These are phyloP conservation scores for Gallinago nigripennis DNA, from an alignment of 2,797 vertebrate species.

Conservation along the genomic window DNA sequence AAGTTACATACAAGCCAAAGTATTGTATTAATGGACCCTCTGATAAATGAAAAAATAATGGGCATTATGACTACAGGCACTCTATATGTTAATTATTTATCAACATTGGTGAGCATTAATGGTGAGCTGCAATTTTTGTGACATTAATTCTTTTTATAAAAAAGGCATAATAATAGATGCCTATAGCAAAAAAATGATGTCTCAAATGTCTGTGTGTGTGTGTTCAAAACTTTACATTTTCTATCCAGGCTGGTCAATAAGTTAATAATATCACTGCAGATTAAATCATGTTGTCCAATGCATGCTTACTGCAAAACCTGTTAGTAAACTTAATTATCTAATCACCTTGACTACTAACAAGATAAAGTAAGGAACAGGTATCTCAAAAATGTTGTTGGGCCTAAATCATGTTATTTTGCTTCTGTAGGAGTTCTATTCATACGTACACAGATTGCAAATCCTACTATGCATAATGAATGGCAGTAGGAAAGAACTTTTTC, in stretches of 20 bases:
- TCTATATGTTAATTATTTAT: neutral
- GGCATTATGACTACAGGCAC: neutral
- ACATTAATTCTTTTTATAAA: neutral
- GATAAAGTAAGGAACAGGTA: neutral
- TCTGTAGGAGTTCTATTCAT: neutral
- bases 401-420: neutral
- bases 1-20: neutral
- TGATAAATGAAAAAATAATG: neutral
- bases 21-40: neutral
- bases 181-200: neutral
- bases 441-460: neutral
- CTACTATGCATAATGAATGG: neutral
- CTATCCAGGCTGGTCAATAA: neutral
- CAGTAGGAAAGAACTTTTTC: neutral
- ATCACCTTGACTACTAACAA: neutral
- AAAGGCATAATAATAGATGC: neutral
- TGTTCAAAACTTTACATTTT: neutral
- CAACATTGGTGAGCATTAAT: neutral
- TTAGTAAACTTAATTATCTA: conserved; percentile 2
- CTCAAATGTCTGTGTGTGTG: neutral
- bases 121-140: neutral
- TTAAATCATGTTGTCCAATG: neutral
- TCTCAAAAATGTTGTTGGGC: neutral
- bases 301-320: neutral
- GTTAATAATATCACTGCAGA: neutral